These are phyloP conservation scores for Chaetodon trifascialis DNA, from an alignment of 2,113 vertebrate genomes.

Conservation along the genomic window DNA sequence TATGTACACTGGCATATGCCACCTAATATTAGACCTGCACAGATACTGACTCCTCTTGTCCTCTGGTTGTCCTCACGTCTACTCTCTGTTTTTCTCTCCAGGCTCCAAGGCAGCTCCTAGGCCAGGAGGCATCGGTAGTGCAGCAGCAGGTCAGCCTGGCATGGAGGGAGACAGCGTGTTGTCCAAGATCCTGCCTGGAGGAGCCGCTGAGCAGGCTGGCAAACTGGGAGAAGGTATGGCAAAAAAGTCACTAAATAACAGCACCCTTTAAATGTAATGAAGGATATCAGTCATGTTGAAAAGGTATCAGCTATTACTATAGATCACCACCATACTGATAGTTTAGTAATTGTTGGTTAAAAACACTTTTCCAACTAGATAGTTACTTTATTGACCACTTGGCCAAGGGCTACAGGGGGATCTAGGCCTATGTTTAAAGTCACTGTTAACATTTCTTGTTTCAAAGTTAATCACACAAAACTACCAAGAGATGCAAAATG, in stretches of 20 bases:
- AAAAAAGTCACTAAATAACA: neutral
- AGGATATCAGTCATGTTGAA: neutral
- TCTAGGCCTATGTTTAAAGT: neutral
- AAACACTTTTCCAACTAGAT: neutral
- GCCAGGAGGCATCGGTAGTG: slow-evolving; percentile 84
- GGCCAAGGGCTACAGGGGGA: neutral
- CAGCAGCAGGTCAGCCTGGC: slow-evolving; percentile 86
- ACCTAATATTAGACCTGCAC: neutral
- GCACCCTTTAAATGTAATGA: neutral
- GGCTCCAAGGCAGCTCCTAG: slow-evolving; percentile 88
- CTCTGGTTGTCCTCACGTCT: neutral
- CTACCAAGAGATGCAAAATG: neutral
- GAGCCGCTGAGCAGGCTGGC: slow-evolving; percentile 96
- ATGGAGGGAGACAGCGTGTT: slow-evolving; percentile 92
- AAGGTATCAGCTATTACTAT: neutral
- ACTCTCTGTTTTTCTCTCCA: slow-evolving; percentile 56
- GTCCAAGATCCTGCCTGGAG: slow-evolving; percentile 96
- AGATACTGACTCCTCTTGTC: neutral
- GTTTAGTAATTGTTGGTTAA: neutral
- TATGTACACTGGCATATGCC: neutral
- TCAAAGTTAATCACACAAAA: neutral
- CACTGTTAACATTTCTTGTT: neutral
- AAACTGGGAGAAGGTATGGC: slow-evolving; percentile 95
- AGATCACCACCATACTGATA: neutral
- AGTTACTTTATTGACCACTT: neutral